These are phyloP conservation scores for Ammospiza nelsoni DNA, from an alignment of 2,113 vertebrate genomes.

Conservation along the genomic window DNA sequence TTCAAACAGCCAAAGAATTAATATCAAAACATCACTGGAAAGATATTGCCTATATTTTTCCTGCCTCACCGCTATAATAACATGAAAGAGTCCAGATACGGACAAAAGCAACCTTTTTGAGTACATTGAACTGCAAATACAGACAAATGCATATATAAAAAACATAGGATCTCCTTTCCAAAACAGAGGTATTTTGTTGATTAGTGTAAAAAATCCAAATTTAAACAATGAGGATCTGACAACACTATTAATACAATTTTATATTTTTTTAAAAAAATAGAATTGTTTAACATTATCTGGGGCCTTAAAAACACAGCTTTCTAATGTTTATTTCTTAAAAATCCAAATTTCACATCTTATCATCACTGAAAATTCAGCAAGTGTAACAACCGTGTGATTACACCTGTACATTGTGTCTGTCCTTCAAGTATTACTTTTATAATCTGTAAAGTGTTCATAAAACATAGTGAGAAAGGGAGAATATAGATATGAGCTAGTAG, in stretches of 20 bases:
- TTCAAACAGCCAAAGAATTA: conserved; percentile 18
- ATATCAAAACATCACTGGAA: not conserved
- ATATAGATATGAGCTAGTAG: not conserved
- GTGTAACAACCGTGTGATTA: not conserved
- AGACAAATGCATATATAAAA: not conserved
- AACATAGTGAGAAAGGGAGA: not conserved
- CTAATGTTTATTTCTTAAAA: not conserved
- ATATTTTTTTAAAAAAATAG: not conserved
- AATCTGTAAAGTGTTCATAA: not conserved
- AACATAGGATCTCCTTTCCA: not conserved
- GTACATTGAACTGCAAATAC: not conserved
- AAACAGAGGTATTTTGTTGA: not conserved
- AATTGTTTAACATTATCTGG: not conserved
- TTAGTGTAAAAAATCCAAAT: not conserved
- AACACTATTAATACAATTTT: not conserved
- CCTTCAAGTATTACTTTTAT: not conserved
- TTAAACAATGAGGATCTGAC: not conserved
- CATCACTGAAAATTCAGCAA: not conserved
- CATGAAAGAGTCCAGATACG: not conserved
- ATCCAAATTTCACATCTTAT: not conserved
- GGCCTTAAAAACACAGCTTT: not conserved
- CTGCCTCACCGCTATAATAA: not conserved
- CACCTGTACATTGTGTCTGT: not conserved
- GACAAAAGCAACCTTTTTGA: not conserved
- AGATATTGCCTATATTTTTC: conserved; percentile 13